Evolutionary conservation across 2,797 vertebrate species (phyloP), one percentile per base, ranked within the genome.

Genomic region (Pseudomugil gertrudae): DNA sequence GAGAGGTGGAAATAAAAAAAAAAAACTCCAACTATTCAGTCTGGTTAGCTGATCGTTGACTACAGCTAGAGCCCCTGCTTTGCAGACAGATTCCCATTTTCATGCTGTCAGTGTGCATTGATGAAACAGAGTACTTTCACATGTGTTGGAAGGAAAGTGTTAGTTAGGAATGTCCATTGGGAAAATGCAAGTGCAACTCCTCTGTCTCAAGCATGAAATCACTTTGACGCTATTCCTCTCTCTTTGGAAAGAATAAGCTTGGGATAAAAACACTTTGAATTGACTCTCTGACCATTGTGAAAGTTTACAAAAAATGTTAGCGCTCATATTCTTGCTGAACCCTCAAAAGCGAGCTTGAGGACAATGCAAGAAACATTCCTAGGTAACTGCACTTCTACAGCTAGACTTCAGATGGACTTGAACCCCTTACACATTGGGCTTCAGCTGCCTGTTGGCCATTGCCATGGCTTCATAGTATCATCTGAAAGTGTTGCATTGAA

Each of bases 61-160:
- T 78, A 73, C 79, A 76, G 83, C 86, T 76, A 81, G 82, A 79
- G 69, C 69, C 19, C 67, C 79, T 78, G 86, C 85, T 80, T 81
- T 72, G 73, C 85, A 86, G 78, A 85, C 74, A 87, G 76, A 89
- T 91, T 92, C 75, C 80, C 76, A 90, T 94, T 93, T 93, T 90
- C 90, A 93, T 70, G 76, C 86, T 90, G 91, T 91, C 89, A 90
- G 85, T 71, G 55, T 60, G 63, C 50, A 60, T 83, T 74, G 38
- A 59, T 66, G 68, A 86, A 74, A 81, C 59, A 64, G 74, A 85
- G 68, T 57, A 57, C 79, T 80, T 74, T 86, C 67, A 82, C 73
- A 70, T 79, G 75, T 80, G 80, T 74, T 83, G 62, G 74, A 60
- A 72, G 76, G 52, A 71, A 76, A 84, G 80, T 73, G 84, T 83